A percentile compares a stretch with the other conserved stretches of the same genome.
These are phyloP conservation scores for Aethina tumida DNA, from an alignment of 1,140 invertebrate species.

Conservation along the genomic window DNA sequence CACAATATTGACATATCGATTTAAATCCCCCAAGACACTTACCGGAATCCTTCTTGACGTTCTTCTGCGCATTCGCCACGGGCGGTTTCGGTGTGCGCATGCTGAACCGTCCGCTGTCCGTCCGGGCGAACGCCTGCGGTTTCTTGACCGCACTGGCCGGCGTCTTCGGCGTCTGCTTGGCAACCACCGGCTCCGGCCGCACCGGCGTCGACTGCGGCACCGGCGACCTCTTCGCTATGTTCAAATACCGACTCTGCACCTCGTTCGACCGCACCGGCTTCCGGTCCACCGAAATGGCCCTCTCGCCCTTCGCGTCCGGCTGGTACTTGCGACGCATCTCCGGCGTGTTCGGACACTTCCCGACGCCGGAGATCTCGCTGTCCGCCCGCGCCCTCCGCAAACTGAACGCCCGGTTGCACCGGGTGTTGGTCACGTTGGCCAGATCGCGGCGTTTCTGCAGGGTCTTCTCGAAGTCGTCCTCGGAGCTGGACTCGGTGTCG, in stretches of 20 bases:
- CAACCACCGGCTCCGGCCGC: too few species aligned
- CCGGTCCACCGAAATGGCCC: slow-evolving; percentile 32
- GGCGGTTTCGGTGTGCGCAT: slow-evolving; percentile 40
- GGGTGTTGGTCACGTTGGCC: slow-evolving; percentile 39
- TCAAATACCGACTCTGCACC: slow-evolving; percentile 33
- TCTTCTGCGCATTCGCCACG: slow-evolving; percentile 20
- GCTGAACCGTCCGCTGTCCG: slow-evolving; percentile 56
- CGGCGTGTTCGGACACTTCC: slow-evolving; percentile 42
- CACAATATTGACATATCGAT: too few species aligned
- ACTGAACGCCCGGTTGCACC: slow-evolving; percentile 43
- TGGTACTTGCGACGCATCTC: slow-evolving; percentile 38
- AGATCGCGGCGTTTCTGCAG: slow-evolving; percentile 28
- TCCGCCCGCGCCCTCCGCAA: slow-evolving; percentile 31
- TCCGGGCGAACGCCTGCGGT: slow-evolving; percentile 42
- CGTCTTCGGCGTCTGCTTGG: slow-evolving; percentile 15
- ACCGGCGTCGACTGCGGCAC: slow-evolving; percentile 11
- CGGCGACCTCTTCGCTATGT: slow-evolving; percentile 25
- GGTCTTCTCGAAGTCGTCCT: slow-evolving; percentile 32
- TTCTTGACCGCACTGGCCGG: slow-evolving; percentile 21
- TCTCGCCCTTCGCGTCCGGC: slow-evolving; percentile 21
- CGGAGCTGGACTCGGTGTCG: slow-evolving; percentile 34
- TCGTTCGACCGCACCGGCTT: slow-evolving; percentile 31
- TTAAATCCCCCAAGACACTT: too few species aligned
- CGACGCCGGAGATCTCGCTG: slow-evolving; percentile 22
- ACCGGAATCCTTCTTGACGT: slow-evolving; percentile 15